These are phyloP conservation scores for Ctenodactylus gundi DNA, from an alignment of 2,113 vertebrate genomes.

Conservation along the genomic window DNA sequence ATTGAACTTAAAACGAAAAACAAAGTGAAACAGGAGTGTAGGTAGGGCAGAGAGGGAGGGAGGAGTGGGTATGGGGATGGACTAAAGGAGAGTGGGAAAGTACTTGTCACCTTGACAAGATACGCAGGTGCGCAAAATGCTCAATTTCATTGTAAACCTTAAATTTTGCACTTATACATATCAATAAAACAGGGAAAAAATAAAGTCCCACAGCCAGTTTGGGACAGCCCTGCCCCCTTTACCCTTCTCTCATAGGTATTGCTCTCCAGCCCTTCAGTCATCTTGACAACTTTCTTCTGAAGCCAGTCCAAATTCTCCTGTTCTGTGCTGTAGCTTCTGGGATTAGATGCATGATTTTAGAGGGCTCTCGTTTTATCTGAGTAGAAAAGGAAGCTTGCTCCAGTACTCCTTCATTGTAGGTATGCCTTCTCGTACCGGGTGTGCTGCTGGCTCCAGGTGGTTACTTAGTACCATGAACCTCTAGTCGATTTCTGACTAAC, in stretches of 20 bases:
- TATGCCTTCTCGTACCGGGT: background rate
- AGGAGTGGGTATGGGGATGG: too few relatives aligned
- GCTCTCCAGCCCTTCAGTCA: conserved; percentile 38
- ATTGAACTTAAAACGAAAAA: too few relatives aligned
- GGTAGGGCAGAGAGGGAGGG: too few relatives aligned
- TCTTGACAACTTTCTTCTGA: conserved; percentile 37
- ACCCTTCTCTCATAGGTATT: background rate
- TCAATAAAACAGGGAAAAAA: too few relatives aligned
- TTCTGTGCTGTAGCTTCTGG: conserved; percentile 18
- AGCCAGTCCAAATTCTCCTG: conserved; percentile 35
- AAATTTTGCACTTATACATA: too few relatives aligned
- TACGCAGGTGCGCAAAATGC: too few relatives aligned
- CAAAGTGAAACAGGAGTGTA: too few relatives aligned
- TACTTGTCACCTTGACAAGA: too few relatives aligned
- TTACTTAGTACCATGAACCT: too few relatives aligned
- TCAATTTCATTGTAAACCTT: too few relatives aligned
- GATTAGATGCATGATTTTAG: conserved; percentile 17
- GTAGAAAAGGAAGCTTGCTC: background rate
- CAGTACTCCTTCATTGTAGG: background rate
- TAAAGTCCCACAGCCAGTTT: background rate
- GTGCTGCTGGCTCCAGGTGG: background rate
- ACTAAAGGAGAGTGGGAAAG: too few relatives aligned
- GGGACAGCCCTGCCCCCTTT: background rate
- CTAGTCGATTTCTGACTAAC: background rate
- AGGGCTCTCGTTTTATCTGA: background rate